Percentiles rank a stretch among this genome's conserved stretches.
Evolutionary conservation across 2,113 vertebrate genomes (phyloP).

Genomic region (Brachyhypopomus gauderio): DNA sequence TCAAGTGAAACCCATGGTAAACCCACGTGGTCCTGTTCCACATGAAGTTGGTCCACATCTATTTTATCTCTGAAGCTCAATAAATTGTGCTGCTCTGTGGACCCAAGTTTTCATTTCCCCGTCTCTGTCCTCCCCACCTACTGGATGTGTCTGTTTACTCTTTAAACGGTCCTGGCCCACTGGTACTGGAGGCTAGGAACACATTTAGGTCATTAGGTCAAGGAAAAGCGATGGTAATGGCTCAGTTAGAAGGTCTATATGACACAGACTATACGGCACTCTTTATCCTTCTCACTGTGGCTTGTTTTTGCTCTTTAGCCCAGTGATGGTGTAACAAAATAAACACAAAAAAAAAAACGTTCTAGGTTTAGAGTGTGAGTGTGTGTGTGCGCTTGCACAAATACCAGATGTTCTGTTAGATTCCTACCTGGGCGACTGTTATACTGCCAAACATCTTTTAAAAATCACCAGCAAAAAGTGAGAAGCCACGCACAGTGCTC

Average conservation of each 20-base stretch:
- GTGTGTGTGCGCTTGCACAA: neutral
- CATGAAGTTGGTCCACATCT: neutral
- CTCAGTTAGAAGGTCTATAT: conserved; percentile 2
- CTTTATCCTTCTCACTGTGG: conserved; percentile 19
- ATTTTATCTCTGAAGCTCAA: neutral
- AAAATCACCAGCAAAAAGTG: conserved; percentile 30
- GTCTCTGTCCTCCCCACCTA: neutral
- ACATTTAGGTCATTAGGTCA: conserved; percentile 24
- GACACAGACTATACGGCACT: neutral
- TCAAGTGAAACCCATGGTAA: neutral
- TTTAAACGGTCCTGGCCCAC: neutral
- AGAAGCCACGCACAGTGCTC: neutral
- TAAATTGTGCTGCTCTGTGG: conserved; percentile 1
- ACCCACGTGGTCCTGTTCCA: neutral
- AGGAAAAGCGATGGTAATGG: neutral
- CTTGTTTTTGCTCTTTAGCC: conserved; percentile 20
- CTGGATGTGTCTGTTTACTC: conserved; percentile 21
- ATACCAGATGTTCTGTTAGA: conserved; percentile 64
- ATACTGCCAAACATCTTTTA: conserved; percentile 9
- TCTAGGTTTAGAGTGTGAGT: conserved; percentile 8
- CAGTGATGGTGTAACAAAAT: neutral
- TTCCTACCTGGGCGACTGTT: conserved; percentile 49
- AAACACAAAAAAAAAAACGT: neutral
- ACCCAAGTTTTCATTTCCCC: neutral
- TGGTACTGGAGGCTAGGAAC: neutral